Conservation (phyloP, 2,888 invertebrate species). For the Sinhomidia bicolor region DNA sequence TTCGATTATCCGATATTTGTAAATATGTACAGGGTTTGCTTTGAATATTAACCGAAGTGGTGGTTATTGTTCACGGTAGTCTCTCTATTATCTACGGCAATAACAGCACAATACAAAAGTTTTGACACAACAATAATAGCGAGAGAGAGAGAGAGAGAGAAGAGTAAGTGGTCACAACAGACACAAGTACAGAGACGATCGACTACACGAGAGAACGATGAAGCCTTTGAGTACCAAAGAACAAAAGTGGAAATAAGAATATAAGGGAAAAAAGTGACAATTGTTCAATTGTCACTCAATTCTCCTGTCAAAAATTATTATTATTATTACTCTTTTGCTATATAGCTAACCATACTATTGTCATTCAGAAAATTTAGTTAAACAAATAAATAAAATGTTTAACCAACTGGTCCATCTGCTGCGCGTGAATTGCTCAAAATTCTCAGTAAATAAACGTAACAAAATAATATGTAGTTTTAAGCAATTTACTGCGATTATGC, state of each 20-base stretch:
- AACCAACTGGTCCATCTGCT: slow-evolving; percentile 56
- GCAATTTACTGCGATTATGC: background rate
- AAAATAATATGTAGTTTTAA: background rate
- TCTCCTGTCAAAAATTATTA: slow-evolving; percentile 35
- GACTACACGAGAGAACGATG: background rate
- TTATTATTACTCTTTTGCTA: too few relatives aligned
- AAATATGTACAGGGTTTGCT: slow-evolving; percentile 36
- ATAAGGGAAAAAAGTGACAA: slow-evolving; percentile 58
- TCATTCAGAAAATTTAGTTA: slow-evolving; percentile 23
- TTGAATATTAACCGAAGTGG: background rate
- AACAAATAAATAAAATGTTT: slow-evolving; percentile 62
- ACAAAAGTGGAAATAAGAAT: slow-evolving; percentile 12
- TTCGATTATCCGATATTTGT: slow-evolving; percentile 51
- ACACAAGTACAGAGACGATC: too few relatives aligned
- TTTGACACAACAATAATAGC: slow-evolving; percentile 38
- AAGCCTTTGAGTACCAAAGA: slow-evolving; percentile 57
- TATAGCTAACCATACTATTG: background rate
- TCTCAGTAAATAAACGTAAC: background rate
- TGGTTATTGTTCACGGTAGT: background rate
- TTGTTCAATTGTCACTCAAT: slow-evolving; percentile 58
- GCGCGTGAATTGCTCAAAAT: background rate
- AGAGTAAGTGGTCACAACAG: slow-evolving; percentile 38
- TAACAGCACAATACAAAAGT: background rate
- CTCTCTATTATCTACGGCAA: background rate
- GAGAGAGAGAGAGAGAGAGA: too few relatives aligned